Evolutionary conservation across 2,888 invertebrate genomes (phyloP), one percentile per base, ranked within the genome.

Genomic region (Zootermopsis nevadensis): DNA sequence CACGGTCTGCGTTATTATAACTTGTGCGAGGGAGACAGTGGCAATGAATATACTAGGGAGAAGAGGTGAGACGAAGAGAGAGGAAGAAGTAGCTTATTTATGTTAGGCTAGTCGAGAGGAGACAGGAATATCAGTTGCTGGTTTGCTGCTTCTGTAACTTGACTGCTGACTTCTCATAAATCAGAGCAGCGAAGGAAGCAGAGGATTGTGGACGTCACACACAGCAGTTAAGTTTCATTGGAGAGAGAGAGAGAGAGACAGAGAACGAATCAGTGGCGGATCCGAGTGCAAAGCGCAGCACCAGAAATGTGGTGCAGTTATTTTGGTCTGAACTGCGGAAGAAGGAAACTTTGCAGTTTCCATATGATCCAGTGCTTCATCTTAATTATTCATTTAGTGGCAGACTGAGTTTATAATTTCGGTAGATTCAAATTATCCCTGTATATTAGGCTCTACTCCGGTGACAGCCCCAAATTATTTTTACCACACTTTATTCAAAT

Each of bases 131-230:
- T 79, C 79, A 79, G 79, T 79, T 38, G 79, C 60, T 69, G 69
- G 31, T 69, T 69, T 69, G 69, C 74, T 74, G 60, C 60, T 27
- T n/a, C 60, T 60, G n/a, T 60, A 60, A 60, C 76, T 76, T 76
- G 79, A 79, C 79, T 79, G 79, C 66, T 79, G 79, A 79, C 79
- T 79, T 66, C 60, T 35, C 66, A 79, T 79, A 79, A 79, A 79
- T 79, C 79, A 79, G 60, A 79, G 66, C 66, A 79, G 48, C 31
- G 55, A 35, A 60, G 74, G 35, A 35, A 74, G 74, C 38, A n/a
- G 74, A 35, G 74, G 74, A 74, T 74, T 74, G 33, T 74, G 35
- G n/a, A 74, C 35, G 74, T 38, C 35, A 74, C 74, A 74, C 35
- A 74, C 38, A 74, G 35, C 74, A 74, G 74, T 74, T 74, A 69